These are phyloP conservation scores for Plusia festucae DNA, from an alignment of 2,888 invertebrate genomes.

Conservation along the genomic window DNA sequence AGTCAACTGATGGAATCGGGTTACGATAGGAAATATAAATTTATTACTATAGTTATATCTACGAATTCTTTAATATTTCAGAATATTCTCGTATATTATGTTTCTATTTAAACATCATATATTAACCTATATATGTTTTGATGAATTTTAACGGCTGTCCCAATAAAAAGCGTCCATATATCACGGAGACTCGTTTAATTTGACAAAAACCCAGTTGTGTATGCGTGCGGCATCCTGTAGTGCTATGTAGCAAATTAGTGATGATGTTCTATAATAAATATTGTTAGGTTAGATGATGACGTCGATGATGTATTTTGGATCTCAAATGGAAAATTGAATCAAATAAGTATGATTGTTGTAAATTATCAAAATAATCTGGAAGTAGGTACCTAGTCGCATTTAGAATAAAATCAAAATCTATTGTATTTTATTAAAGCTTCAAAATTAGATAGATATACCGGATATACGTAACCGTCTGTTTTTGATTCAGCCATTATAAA, in stretches of 20 bases:
- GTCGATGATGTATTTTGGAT: background rate
- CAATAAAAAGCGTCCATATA: conserved; percentile 54
- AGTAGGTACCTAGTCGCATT: too few relatives aligned
- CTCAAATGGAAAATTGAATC: conserved; percentile 2
- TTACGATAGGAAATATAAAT: conserved; percentile 9
- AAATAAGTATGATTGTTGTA: background rate
- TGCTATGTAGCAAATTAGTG: conserved; percentile 51
- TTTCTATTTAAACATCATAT: conserved; percentile 37
- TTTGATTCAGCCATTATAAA: background rate
- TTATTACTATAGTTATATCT: background rate
- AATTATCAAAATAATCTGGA: too few relatives aligned
- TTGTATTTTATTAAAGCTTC: too few relatives aligned
- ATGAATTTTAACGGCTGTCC: conserved; percentile 46
- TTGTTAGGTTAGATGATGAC: conserved; percentile 34
- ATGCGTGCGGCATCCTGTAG: conserved; percentile 47
- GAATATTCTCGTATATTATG: conserved; percentile 19
- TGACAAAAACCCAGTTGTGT: conserved; percentile 47
- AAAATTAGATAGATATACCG: too few relatives aligned
- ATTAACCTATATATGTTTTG: conserved; percentile 50
- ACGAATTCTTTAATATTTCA: background rate
- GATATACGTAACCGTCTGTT: too few relatives aligned
- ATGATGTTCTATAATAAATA: conserved; percentile 44
- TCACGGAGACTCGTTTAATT: conserved; percentile 47
- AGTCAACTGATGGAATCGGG: conserved; percentile 19
- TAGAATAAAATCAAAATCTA: too few relatives aligned